Evolutionary conservation across 2,113 vertebrate genomes (phyloP), one percentile per base, ranked within the genome.

Genomic region (Saccopteryx leptura): DNA sequence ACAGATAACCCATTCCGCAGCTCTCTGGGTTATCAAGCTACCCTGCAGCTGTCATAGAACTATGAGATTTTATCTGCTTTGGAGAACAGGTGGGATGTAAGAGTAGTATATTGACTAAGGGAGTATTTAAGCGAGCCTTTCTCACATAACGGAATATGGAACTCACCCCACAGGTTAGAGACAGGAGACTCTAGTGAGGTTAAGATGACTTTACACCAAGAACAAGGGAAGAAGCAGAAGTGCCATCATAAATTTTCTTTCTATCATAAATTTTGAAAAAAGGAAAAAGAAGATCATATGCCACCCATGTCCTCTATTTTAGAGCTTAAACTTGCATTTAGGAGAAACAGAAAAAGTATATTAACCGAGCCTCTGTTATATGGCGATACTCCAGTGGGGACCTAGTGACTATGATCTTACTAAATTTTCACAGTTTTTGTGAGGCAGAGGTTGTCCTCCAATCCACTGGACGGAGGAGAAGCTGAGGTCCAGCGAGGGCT

Each of bases 101-200:
- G 26, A 79, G 24, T 10, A 65, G 58, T 33, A 39, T 28, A 61
- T 26, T 72, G 71, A 69, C 15, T 65, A 84, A 88, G 14, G 76
- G 82, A 83, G 68, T 72, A 88, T 63, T 87, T 58, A 85, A 93
- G 88, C 12, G 76, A 78, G 60, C 26, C 66, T 81, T 71, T 69
- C 50, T 75, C 52, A 68, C 12, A 50, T 82, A 75, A 46, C 46
- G 48, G 26, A 86, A 68, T n/a, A 31, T 9, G 21, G 33, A 85
- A 48, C 6, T 21, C 5, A 54, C 2, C 9, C 0, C 23, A 58
- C 17, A 18, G 46, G 15, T 54, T 60, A 90, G 56, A 68, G 33
- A 23, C 33, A 85, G 79, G 61, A 46, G n/a, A 84, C 14, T 26
- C 5, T 31, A 81, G 65, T 9, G 68, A 92, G 18, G 68, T 66